These are phyloP conservation scores for Machimus atricapillus DNA, from an alignment of 2,888 invertebrate genomes.

Conservation along the genomic window DNA sequence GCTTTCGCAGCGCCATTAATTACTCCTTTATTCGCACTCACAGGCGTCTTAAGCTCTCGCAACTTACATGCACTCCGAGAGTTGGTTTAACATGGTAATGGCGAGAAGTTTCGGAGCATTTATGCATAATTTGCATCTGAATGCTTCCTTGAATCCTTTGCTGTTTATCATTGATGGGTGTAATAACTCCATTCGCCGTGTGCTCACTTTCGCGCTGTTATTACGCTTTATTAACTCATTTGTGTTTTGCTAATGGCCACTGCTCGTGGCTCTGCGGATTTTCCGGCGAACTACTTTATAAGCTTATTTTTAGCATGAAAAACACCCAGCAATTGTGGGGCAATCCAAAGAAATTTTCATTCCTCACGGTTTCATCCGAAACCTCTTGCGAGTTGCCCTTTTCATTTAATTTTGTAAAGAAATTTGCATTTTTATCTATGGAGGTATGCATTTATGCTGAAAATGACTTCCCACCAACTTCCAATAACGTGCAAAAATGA, in stretches of 20 bases:
- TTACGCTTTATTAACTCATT: background rate
- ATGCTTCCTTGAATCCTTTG: background rate
- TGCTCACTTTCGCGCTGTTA: background rate
- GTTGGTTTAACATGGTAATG: conserved; percentile 15
- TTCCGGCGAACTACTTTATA: background rate
- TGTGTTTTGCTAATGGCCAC: background rate
- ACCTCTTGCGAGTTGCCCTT: background rate
- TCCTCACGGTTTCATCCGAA: background rate
- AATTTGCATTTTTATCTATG: background rate
- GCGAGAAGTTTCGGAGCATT: conserved; percentile 11
- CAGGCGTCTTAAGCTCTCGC: background rate
- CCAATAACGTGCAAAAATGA: background rate
- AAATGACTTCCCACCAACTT: background rate
- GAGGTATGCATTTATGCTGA: background rate
- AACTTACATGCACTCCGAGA: conserved; percentile 3
- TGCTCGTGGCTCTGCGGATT: background rate
- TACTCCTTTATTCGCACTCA: conserved; percentile 14
- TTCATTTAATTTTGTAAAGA: background rate
- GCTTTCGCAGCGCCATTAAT: conserved; percentile 27
- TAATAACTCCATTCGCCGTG: background rate
- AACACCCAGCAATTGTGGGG: background rate
- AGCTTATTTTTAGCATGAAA: background rate
- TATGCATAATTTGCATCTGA: conserved; percentile 22
- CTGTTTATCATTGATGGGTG: conserved; percentile 18
- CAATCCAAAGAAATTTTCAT: background rate